Evolutionary conservation across 1,140 invertebrate genomes (phyloP).

Genomic region (Caenorhabditis latens): DNA sequence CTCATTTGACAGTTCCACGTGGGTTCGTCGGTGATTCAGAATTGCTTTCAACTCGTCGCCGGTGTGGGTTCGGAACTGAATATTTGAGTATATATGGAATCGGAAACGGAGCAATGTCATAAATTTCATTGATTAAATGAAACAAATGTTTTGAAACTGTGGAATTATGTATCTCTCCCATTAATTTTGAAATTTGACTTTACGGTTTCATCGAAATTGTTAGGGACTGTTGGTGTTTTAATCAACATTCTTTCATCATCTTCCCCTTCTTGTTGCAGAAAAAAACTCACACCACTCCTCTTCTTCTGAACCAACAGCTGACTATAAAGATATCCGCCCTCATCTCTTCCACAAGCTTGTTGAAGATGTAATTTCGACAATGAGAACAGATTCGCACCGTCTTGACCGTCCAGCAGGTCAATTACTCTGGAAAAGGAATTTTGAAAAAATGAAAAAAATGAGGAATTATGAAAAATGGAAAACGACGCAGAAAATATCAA

Average conservation of each 20-base stretch:
- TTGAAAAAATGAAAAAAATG: too few species aligned
- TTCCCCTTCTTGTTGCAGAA: too few species aligned
- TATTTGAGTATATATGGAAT: too few species aligned
- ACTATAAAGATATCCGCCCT: slow-evolving; percentile 65
- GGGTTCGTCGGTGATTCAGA: slow-evolving; percentile 61
- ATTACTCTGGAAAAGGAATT: slow-evolving; percentile 60
- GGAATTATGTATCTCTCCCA: too few species aligned
- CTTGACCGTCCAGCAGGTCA: slow-evolving; percentile 65
- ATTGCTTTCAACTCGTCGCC: slow-evolving; percentile 65
- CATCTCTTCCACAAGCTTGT: slow-evolving; percentile 64
- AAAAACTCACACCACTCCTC: slow-evolving; percentile 61
- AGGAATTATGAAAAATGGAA: not conserved
- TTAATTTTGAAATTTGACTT: too few species aligned
- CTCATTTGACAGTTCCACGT: slow-evolving; percentile 65
- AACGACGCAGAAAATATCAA: too few species aligned
- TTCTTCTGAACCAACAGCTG: slow-evolving; percentile 68
- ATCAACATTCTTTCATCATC: too few species aligned
- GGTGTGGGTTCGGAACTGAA: slow-evolving; percentile 64
- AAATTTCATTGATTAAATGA: too few species aligned
- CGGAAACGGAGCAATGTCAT: too few species aligned
- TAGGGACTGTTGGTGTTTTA: too few species aligned
- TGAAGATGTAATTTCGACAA: slow-evolving; percentile 61
- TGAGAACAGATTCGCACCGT: slow-evolving; percentile 65
- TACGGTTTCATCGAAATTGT: too few species aligned
- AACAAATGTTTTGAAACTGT: too few species aligned